phyloP scores from a whole-genome alignment of 2,113 vertebrate species.

The Empidonax alnorum region DNA sequence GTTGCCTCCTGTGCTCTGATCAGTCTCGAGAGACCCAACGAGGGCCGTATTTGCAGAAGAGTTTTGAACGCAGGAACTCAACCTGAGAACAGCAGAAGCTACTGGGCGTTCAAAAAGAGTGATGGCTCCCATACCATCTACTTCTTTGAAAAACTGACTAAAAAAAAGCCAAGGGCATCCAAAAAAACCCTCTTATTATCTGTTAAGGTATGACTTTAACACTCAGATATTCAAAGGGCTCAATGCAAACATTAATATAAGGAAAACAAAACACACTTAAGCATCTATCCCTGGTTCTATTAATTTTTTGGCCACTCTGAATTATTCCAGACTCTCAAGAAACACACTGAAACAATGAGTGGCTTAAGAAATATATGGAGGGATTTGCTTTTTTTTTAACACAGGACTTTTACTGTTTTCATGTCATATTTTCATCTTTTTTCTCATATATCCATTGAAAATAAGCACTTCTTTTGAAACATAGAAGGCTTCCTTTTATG shows the following conservation, averaged over 20 bases:
- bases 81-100: background rate
- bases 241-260: background rate
- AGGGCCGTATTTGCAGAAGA: background rate
- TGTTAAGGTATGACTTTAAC: background rate
- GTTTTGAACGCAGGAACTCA: background rate
- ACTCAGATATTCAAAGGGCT: background rate
- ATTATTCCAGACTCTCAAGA: background rate
- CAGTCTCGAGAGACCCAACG: fast-evolving
- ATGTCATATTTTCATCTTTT: background rate
- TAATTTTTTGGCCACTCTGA: background rate
- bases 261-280: background rate
- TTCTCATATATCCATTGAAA: background rate
- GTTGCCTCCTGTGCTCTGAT: background rate
- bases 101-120: background rate
- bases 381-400: background rate
- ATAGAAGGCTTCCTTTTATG: background rate
- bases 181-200: background rate
- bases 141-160: background rate
- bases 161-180: background rate
- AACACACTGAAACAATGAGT: background rate
- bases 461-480: background rate
- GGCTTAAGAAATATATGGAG: background rate
- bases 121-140: background rate
- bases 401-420: background rate
- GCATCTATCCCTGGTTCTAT: background rate